phyloP scores from a whole-genome alignment of 1,140 invertebrate genomes.

The Drosophila mauritiana region DNA sequence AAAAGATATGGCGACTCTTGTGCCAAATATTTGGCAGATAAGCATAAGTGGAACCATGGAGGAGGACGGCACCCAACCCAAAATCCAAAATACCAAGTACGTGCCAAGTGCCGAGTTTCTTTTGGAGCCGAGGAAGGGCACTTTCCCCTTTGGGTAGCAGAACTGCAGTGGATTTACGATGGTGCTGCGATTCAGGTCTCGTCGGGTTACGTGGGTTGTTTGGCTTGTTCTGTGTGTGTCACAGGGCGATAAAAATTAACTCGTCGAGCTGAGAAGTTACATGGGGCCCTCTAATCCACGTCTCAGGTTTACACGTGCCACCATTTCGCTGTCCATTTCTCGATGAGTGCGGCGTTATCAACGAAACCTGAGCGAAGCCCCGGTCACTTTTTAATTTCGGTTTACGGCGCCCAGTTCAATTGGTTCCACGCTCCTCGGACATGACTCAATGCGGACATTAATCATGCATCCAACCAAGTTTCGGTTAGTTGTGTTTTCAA shows the following conservation, averaged over 20 bases:
- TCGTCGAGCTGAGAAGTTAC: conserved; percentile 11
- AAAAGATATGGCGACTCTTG: conserved; percentile 34
- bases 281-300: conserved; percentile 34
- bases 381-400: conserved; percentile 21
- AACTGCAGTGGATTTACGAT: conserved; percentile 13
- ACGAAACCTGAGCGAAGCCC: conserved; percentile 43
- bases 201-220: conserved; percentile 35
- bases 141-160: conserved; percentile 24
- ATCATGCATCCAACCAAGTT: conserved; percentile 44
- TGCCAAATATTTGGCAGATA: conserved; percentile 50
- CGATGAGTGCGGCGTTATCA: conserved; percentile 36
- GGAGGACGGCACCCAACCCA: conserved; percentile 13
- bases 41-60: conserved; percentile 13
- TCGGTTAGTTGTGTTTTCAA: conserved; percentile 22
- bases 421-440: conserved; percentile 57
- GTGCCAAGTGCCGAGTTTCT: conserved; percentile 15
- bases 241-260: conserved; percentile 45
- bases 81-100: conserved; percentile 27
- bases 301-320: conserved; percentile 56
- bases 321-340: conserved; percentile 32
- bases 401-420: conserved; percentile 33
- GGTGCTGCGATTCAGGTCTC: conserved; percentile 5
- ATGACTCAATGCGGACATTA: conserved; percentile 60
- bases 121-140: conserved; percentile 1
- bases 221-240: conserved; percentile 15